Percentiles rank a stretch among this genome's conserved stretches.
Conservation (phyloP, 2,113 vertebrate genomes). For the Triplophysa dalaica region DNA sequence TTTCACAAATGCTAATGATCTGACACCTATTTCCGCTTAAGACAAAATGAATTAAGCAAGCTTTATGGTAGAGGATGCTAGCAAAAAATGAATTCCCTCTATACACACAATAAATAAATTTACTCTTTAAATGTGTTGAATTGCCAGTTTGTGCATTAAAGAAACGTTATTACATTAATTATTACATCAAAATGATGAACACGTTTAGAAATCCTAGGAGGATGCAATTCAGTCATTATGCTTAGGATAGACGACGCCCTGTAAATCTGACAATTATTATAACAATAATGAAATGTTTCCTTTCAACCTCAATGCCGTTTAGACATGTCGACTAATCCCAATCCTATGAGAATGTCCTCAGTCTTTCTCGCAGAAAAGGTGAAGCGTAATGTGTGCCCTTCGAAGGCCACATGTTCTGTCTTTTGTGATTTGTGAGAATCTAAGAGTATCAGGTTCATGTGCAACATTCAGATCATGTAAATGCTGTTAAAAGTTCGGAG, state of each 20-base stretch:
- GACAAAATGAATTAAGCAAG: constrained; percentile 14
- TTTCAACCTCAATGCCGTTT: background rate
- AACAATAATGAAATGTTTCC: background rate
- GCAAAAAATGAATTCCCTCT: background rate
- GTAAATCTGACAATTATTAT: background rate
- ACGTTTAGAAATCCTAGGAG: background rate
- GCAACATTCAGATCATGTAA: constrained; percentile 23
- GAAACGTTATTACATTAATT: background rate
- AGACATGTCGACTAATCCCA: background rate
- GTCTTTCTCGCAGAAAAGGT: background rate
- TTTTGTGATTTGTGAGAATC: constrained; percentile 2
- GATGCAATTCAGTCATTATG: background rate
- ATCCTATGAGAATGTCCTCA: background rate
- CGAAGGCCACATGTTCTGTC: background rate
- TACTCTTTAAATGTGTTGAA: background rate
- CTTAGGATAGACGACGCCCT: background rate
- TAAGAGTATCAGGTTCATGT: background rate
- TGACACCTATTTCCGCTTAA: constrained; percentile 8
- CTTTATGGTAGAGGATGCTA: background rate
- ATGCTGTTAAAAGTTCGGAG: constrained; percentile 5
- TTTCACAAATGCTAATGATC: constrained; percentile 11
- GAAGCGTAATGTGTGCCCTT: background rate
- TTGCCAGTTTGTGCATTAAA: background rate
- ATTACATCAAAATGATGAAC: constrained; percentile 3
- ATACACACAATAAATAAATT: constrained; percentile 9